Conservation (phyloP, 2,888 invertebrate genomes). For the Drosophila nigricruria region DNA sequence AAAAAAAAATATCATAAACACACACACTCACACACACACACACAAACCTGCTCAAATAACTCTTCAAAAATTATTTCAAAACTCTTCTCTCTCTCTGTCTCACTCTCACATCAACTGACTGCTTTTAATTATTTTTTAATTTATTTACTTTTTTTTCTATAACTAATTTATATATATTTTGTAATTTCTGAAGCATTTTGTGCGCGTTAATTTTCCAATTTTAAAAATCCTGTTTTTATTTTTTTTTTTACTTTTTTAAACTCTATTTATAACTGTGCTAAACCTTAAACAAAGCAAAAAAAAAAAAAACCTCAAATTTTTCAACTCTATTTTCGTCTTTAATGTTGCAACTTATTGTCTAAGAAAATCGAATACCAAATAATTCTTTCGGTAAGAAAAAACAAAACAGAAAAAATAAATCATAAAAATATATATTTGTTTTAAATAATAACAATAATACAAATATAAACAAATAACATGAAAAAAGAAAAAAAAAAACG, state of each 20-base stretch:
- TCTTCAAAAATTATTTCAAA: not conserved
- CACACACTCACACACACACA: conserved; percentile 1
- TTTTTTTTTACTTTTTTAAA: too few species aligned
- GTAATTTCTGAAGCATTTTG: conserved; percentile 34
- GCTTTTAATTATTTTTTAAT: conserved; percentile 9
- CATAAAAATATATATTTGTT: not conserved
- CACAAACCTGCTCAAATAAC: not conserved
- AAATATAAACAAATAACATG: conserved; percentile 27
- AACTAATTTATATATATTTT: not conserved
- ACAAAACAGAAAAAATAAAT: conserved; percentile 20
- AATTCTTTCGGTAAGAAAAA: conserved; percentile 44
- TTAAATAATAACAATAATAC: conserved; percentile 24
- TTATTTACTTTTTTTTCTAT: not conserved
- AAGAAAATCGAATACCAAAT: conserved; percentile 65
- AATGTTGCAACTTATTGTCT: conserved; percentile 85
- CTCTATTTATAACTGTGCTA: conserved; percentile 47
- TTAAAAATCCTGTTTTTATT: not conserved
- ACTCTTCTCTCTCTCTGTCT: not conserved
- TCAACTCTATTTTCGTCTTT: conserved; percentile 85
- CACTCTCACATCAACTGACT: not conserved
- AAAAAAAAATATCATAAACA: conserved; percentile 1
- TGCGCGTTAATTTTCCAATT: conserved; percentile 32
- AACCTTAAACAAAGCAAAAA: conserved; percentile 47
- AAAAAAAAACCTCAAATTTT: conserved; percentile 60
- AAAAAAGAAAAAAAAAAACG: conserved; percentile 45